These are phyloP conservation scores for Trimorus sp. DNA, from an alignment of 2,888 invertebrate genomes.

Conservation along the genomic window DNA sequence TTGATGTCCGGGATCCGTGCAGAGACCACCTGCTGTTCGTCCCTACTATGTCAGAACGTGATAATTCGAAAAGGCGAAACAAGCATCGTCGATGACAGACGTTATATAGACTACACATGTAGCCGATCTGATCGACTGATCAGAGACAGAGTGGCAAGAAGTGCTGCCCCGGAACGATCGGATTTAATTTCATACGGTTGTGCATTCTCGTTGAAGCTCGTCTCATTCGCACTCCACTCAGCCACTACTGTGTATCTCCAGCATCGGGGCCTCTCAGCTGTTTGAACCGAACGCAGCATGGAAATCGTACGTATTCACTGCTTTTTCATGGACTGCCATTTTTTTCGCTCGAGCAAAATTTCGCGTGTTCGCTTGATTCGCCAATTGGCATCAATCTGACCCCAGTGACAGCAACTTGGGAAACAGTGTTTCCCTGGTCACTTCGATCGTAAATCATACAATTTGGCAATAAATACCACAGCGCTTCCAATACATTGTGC, in stretches of 20 bases:
- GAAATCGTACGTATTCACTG: constrained; percentile 29
- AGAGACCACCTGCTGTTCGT: constrained; percentile 14
- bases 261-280: constrained; percentile 14
- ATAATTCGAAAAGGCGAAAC: constrained; percentile 26
- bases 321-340: not conserved
- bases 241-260: constrained; percentile 8
- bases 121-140: constrained; percentile 34
- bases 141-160: constrained; percentile 55
- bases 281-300: constrained; percentile 20
- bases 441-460: not conserved
- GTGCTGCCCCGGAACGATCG: constrained; percentile 42
- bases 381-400: too few species aligned
- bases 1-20: too few species aligned
- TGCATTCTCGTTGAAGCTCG: constrained; percentile 29
- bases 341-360: not conserved
- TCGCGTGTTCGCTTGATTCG: too few species aligned
- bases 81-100: constrained; percentile 27
- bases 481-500: constrained; percentile 20
- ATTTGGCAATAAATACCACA: constrained; percentile 1
- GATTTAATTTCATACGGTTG: constrained; percentile 49
- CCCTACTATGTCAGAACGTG: constrained; percentile 18
- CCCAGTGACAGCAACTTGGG: too few species aligned
- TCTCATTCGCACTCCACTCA: constrained; percentile 38
- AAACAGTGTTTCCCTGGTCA: not conserved
- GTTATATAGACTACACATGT: constrained; percentile 45